Base-by-base conservation (phyloP, 2,113 vertebrate species). In the Oryzias melastigma region DNA sequence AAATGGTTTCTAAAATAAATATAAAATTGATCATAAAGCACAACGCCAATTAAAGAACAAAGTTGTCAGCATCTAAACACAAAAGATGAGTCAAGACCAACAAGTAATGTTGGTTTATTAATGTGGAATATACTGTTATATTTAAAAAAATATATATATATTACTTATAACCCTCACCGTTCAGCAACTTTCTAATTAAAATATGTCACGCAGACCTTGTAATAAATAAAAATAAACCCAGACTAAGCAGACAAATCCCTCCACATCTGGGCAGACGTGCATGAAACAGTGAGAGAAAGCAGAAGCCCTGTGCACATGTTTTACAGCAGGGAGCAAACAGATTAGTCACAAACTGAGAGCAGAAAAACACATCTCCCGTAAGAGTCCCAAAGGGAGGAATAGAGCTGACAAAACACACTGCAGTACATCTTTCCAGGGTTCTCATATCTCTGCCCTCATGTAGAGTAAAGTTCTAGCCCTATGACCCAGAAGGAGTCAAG, bases 201-300 rank as follows among this genome's bases (percentile, higher is more conserved):
- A 80, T 40, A 55, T 68, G 78, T 81, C 83, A 65, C 74, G 64
- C 65, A 77, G 74, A 77, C 58, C 81, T 75, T 82, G 73, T 76
- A 83, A 83, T 83, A 78, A 77, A 86, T 74, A 61, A 43, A 76
- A 76, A 56, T 73, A 85, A 83, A 82, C 79, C 75, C 41, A 5
- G 52, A 45, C 68, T 81, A 65, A 85, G 71, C 64, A 72, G 45
- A 44, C 63, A 62, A 83, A 66, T 77, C 61, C 75, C 58, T 53
- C 60, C 8, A 76, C 66, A 74, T 71, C 65, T 27, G 19, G 44
- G 50, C 62, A 68, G 71, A 75, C 51, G 67, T 58, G 62, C 61
- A 40, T 46, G 44, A 49, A 82, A 63, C 55, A 46, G 52, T 56
- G 71, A 55, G 54, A 66, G 68, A 60, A 70, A 51, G 58, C 50